These are phyloP conservation scores for Dendrocopos noguchii DNA, from an alignment of 2,113 vertebrate species.

Conservation along the genomic window DNA sequence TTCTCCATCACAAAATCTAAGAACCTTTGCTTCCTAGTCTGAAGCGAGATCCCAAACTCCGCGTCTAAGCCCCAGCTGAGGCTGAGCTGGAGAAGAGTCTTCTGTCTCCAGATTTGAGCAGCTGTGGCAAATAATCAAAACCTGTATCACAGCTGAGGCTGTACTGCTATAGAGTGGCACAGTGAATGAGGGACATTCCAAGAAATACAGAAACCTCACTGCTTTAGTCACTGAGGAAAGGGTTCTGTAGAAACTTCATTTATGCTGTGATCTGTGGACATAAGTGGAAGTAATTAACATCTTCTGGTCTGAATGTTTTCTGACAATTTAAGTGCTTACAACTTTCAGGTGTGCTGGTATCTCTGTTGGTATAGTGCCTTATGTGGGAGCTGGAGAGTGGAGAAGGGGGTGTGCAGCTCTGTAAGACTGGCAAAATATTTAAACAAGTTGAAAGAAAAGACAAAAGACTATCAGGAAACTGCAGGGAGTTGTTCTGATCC, in stretches of 20 bases:
- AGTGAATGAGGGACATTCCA: not conserved
- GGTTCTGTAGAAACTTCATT: not conserved
- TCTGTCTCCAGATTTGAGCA: not conserved
- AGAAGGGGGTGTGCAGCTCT: not conserved
- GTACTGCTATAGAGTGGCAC: not conserved
- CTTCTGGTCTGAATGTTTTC: not conserved
- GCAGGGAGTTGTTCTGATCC: not conserved
- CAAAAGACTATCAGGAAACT: not conserved
- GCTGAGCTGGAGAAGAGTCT: not conserved
- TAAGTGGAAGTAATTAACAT: not conserved
- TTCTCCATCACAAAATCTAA: not conserved
- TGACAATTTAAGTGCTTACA: not conserved
- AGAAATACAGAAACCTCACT: not conserved
- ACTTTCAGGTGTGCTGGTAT: not conserved
- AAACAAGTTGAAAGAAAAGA: not conserved
- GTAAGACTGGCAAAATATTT: not conserved
- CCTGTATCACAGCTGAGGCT: not conserved
- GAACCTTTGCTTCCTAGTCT: rapidly evolving
- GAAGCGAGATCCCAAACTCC: not conserved
- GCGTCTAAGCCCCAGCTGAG: not conserved
- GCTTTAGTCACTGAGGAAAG: not conserved
- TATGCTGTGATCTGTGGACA: not conserved
- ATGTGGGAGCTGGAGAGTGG: not conserved
- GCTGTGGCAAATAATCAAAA: not conserved
- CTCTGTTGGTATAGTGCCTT: not conserved